Evolutionary conservation across 2,797 vertebrate genomes (phyloP).

Genomic region (Ptychobarbus kaznakovi): DNA sequence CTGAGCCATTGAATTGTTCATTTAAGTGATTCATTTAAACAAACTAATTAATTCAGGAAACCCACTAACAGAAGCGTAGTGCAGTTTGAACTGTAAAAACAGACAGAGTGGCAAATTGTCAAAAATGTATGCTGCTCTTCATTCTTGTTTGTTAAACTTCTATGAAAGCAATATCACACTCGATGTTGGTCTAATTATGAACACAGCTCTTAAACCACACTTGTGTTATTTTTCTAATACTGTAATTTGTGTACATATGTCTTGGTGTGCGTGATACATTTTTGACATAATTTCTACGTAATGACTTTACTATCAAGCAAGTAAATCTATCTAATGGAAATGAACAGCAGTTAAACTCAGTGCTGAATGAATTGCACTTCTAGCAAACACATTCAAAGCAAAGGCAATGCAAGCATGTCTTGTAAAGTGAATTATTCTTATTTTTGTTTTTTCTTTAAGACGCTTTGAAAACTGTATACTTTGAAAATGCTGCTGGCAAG

Average conservation of each 20-base stretch:
- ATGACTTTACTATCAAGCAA: background rate
- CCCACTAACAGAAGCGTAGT: background rate
- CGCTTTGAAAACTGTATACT: background rate
- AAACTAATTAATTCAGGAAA: background rate
- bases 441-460: background rate
- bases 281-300: background rate
- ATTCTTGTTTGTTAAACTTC: background rate
- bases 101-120: background rate
- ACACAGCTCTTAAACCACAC: background rate
- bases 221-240: background rate
- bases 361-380: background rate
- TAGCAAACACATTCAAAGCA: background rate
- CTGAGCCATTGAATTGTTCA: background rate
- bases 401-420: background rate
- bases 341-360: background rate
- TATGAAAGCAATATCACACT: background rate
- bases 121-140: too few species aligned
- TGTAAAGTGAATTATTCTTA: background rate
- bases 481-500: constrained; percentile 39
- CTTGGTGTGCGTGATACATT: background rate
- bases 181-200: background rate
- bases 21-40: background rate
- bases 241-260: background rate
- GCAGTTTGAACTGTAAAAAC: background rate
- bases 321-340: background rate